Evolutionary conservation across 2,888 invertebrate genomes (phyloP).

Genomic region (Apodemia hepburni): DNA sequence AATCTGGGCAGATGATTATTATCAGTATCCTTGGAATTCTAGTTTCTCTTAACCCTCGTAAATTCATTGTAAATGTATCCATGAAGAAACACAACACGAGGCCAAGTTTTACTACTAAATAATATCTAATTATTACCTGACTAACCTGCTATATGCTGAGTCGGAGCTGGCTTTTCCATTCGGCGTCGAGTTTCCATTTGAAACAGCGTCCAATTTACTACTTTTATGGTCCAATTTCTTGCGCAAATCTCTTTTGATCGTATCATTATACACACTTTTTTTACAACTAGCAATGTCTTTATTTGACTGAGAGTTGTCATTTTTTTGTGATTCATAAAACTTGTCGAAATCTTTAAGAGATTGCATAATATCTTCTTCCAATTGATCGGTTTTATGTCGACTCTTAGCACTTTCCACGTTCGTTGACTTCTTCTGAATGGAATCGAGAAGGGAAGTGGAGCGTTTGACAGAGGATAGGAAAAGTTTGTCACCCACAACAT

Average conservation of each 20-base stretch:
- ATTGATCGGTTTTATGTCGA: conserved; percentile 66
- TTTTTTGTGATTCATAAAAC: conserved; percentile 65
- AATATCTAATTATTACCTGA: conserved; percentile 50
- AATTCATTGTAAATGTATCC: not conserved
- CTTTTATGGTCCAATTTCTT: conserved; percentile 54
- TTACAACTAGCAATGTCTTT: conserved; percentile 48
- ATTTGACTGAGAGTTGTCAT: conserved; percentile 45
- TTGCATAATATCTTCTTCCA: conserved; percentile 73
- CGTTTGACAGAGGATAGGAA: conserved; percentile 77
- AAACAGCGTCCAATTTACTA: conserved; percentile 50
- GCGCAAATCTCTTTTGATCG: conserved; percentile 51
- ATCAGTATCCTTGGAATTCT: not conserved
- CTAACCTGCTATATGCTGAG: conserved; percentile 93
- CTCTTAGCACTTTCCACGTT: conserved; percentile 59
- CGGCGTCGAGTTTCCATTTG: conserved; percentile 62
- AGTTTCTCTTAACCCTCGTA: too few relatives aligned
- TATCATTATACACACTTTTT: conserved; percentile 43
- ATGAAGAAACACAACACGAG: not conserved
- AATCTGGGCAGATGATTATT: not conserved
- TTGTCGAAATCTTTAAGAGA: conserved; percentile 74
- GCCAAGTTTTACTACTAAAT: not conserved
- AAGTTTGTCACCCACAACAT: conserved; percentile 64
- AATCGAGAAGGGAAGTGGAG: conserved; percentile 78
- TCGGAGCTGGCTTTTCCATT: conserved; percentile 77
- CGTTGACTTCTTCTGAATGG: conserved; percentile 65